phyloP scores from a whole-genome alignment of 1,140 invertebrate genomes.

The Drosophila kepulauana region DNA sequence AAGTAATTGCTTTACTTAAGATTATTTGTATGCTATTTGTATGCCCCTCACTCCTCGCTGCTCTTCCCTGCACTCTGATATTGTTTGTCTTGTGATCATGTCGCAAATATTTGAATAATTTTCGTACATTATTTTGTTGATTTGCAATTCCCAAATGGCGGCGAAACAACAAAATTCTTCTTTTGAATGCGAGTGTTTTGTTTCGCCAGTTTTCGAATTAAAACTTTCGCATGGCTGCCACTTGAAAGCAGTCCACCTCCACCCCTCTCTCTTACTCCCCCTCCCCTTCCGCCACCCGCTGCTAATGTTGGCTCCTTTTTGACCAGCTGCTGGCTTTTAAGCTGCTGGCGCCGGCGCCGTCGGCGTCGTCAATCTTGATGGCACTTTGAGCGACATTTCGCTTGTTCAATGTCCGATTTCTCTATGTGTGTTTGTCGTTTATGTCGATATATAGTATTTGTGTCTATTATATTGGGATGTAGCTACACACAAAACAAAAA shows the following conservation, averaged over 20 bases:
- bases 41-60: not conserved
- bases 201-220: not conserved
- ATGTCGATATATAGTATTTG: constrained; percentile 1
- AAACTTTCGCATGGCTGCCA: not conserved
- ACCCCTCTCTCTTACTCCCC: not conserved
- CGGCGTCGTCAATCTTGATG: constrained; percentile 32
- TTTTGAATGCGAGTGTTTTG: not conserved
- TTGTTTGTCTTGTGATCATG: not conserved
- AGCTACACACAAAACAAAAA: constrained; percentile 9
- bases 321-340: constrained; percentile 16
- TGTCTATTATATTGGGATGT: constrained; percentile 7
- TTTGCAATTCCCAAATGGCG: constrained; percentile 2
- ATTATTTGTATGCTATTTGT: no score
- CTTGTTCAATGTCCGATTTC: not conserved
- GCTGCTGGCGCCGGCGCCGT: constrained; percentile 41
- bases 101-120: constrained; percentile 7
- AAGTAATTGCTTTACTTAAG: no score
- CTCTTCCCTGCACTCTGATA: not conserved
- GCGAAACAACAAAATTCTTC: not conserved
- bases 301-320: constrained; percentile 22
- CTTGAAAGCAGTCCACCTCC: constrained; percentile 1
- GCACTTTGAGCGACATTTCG: constrained; percentile 46
- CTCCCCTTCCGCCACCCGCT: not conserved
- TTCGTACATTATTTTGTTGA: not conserved
- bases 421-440: not conserved